Percentiles rank a stretch among this genome's conserved stretches.
phyloP scores from a whole-genome alignment of 2,888 invertebrate genomes.

The Euzophera pinguis region DNA sequence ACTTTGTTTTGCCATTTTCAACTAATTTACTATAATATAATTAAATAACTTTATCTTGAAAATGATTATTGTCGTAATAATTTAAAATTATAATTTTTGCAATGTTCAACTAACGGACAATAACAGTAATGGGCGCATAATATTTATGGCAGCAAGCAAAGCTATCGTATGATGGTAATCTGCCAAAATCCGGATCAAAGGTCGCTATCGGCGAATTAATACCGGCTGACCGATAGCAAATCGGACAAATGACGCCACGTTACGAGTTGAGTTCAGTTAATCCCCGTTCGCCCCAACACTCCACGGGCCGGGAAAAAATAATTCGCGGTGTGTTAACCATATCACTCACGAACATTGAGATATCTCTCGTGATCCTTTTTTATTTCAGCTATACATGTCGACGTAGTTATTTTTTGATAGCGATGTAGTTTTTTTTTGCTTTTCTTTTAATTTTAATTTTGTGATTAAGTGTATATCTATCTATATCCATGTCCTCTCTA shows the following conservation, averaged over 20 bases:
- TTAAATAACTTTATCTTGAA: too few species aligned
- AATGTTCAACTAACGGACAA: not conserved
- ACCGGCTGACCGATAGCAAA: slow-evolving; percentile 48
- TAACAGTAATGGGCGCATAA: slow-evolving; percentile 4
- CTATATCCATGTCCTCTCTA: too few species aligned
- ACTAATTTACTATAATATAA: too few species aligned
- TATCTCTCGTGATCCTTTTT: not conserved
- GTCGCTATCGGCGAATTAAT: slow-evolving; percentile 52
- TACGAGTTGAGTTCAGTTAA: slow-evolving; percentile 50
- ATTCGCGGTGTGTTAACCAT: slow-evolving; percentile 2
- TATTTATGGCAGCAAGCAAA: slow-evolving; percentile 21
- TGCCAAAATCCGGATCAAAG: slow-evolving; percentile 49
- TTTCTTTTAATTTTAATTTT: too few species aligned
- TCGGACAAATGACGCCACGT: slow-evolving; percentile 48
- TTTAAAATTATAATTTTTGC: not conserved
- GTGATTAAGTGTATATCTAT: too few species aligned
- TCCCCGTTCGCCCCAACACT: slow-evolving; percentile 34
- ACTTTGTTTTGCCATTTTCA: too few species aligned
- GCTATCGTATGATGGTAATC: slow-evolving; percentile 48
- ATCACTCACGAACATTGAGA: not conserved
- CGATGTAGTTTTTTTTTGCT: not conserved
- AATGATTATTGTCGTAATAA: too few species aligned
- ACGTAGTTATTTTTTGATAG: not conserved
- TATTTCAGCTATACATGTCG: not conserved
- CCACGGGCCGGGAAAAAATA: slow-evolving; percentile 10